Percentiles rank a stretch among this genome's conserved stretches.
phyloP scores from a whole-genome alignment of 2,113 vertebrate species.

The Cyanocitta stelleri region DNA sequence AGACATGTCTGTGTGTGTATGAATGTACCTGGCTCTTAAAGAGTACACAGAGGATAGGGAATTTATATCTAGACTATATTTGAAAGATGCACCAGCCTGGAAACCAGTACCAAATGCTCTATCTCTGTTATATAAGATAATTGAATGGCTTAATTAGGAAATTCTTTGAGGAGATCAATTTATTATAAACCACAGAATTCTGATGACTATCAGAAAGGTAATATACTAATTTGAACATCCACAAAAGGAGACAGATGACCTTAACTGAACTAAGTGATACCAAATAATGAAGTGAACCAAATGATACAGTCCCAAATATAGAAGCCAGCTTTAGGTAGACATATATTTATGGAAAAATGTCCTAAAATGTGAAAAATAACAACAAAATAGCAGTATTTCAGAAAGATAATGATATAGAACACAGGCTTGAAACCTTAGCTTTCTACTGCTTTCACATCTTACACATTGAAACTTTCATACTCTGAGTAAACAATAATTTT shows the following conservation, averaged over 20 bases:
- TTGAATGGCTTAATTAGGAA: background rate
- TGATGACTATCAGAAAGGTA: background rate
- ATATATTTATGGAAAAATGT: background rate
- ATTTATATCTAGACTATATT: background rate
- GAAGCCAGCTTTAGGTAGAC: background rate
- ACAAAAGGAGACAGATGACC: background rate
- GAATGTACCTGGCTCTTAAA: background rate
- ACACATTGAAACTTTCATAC: background rate
- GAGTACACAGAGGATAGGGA: background rate
- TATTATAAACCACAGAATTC: background rate
- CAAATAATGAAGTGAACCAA: background rate
- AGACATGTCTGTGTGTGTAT: background rate
- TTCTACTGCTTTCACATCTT: background rate
- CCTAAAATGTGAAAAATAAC: background rate
- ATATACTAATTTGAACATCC: background rate
- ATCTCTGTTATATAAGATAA: background rate
- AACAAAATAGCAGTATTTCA: background rate
- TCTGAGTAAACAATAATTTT: background rate
- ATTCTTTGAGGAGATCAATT: background rate
- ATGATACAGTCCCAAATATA: background rate
- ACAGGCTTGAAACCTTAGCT: background rate
- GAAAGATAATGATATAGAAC: background rate
- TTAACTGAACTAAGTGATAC: background rate
- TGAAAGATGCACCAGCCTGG: background rate
- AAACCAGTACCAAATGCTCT: background rate